Evolutionary conservation across 2,888 invertebrate genomes (phyloP).

Genomic region (Teleiodes luculella): DNA sequence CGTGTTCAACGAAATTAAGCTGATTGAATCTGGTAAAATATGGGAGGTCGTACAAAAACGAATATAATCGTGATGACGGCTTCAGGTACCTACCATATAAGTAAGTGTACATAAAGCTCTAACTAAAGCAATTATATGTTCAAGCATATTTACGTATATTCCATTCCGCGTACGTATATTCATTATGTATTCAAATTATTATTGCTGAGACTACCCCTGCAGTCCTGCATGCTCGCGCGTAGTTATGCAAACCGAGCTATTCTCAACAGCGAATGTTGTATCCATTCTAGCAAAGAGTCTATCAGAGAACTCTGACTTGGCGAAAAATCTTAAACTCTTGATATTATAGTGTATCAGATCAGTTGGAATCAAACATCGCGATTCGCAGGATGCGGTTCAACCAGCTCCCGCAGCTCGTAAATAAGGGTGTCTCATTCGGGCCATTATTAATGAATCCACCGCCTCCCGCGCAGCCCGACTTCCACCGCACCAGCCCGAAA

Average conservation of each 20-base stretch:
- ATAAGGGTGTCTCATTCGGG: conserved; percentile 75
- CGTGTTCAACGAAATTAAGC: conserved; percentile 47
- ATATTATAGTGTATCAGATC: background rate
- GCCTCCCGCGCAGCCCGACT: conserved; percentile 49
- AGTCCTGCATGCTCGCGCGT: background rate
- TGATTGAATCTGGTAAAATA: conserved; percentile 43
- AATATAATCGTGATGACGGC: conserved; percentile 13
- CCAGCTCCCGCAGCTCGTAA: conserved; percentile 69
- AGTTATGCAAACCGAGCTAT: conserved; percentile 13
- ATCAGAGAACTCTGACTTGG: background rate
- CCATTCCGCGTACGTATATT: too few species aligned
- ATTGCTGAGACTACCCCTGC: conserved; percentile 14
- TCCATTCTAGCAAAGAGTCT: background rate
- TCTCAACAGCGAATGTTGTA: conserved; percentile 7
- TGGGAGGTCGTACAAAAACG: conserved; percentile 29
- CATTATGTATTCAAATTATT: conserved; percentile 14
- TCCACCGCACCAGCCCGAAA: conserved; percentile 60
- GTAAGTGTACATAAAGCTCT: background rate
- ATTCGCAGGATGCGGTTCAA: conserved; percentile 56
- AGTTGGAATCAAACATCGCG: conserved; percentile 33
- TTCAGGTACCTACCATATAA: background rate
- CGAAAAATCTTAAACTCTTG: background rate
- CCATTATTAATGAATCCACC: conserved; percentile 76
- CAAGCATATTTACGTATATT: background rate
- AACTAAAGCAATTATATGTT: background rate